phyloP scores from a whole-genome alignment of 2,113 vertebrate genomes.

The Lagopus muta region DNA sequence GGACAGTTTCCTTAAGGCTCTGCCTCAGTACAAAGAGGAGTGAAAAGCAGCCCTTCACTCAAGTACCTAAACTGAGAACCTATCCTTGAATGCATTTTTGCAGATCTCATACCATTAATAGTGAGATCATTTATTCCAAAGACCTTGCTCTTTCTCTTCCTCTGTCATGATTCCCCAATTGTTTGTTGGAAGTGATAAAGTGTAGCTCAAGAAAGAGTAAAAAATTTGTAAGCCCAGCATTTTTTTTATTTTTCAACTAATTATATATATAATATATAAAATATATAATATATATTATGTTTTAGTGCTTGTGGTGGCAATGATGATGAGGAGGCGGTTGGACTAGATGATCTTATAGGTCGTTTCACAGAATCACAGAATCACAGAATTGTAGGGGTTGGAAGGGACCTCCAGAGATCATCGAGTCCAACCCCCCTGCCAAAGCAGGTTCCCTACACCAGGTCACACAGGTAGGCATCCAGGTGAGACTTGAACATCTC shows the following conservation, averaged over 20 bases:
- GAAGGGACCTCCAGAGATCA: too few species aligned
- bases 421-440: too few species aligned
- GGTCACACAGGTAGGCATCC: too few species aligned
- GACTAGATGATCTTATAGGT: too few species aligned
- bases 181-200: not conserved
- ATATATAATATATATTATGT: too few species aligned
- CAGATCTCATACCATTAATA: not conserved
- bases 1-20: not conserved
- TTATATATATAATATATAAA: not conserved
- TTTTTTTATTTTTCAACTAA: not conserved
- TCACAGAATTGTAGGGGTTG: too few species aligned
- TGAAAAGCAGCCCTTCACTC: not conserved
- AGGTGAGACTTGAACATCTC: too few species aligned
- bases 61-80: not conserved
- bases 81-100: not conserved
- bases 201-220: not conserved
- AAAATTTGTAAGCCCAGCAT: not conserved
- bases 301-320: too few species aligned
- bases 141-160: not conserved
- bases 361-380: too few species aligned
- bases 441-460: too few species aligned
- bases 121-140: not conserved
- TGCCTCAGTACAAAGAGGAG: not conserved
- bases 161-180: not conserved
- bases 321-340: too few species aligned